phyloP scores from a whole-genome alignment of 2,797 vertebrate species.

The Galaxias olidus region DNA sequence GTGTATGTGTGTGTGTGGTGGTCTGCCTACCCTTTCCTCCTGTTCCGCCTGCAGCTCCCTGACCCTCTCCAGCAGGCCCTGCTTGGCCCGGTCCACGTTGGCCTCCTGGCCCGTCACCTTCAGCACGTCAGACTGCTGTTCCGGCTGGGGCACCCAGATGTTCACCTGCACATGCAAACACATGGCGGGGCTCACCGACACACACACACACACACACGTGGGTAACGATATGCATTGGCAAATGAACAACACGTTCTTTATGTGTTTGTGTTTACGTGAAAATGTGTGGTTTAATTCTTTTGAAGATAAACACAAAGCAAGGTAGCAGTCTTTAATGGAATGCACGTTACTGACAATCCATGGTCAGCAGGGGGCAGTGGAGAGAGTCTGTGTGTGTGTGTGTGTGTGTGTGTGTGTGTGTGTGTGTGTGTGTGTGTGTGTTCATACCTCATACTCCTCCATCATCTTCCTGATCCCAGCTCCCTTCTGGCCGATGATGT shows the following conservation, averaged over 20 bases:
- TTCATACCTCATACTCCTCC: slow-evolving; percentile 80
- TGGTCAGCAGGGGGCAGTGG: slow-evolving; percentile 30
- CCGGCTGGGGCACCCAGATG: slow-evolving; percentile 82
- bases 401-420: accelerated
- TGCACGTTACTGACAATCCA: background rate
- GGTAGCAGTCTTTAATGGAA: no score
- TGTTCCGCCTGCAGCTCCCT: slow-evolving; percentile 81
- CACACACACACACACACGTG: slow-evolving; percentile 7
- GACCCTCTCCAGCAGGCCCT: slow-evolving; percentile 73
- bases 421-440: accelerated
- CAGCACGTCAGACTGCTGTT: slow-evolving; percentile 79
- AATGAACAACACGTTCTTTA: background rate
- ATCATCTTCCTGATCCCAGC: slow-evolving; percentile 84
- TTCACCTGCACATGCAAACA: slow-evolving; percentile 70
- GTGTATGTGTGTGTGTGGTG: background rate
- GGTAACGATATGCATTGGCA: background rate
- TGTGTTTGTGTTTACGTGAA: background rate
- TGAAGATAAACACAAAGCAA: no score
- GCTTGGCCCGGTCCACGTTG: slow-evolving; percentile 76
- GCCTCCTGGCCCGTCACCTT: slow-evolving; percentile 77
- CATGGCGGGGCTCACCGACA: background rate
- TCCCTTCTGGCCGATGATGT: slow-evolving; percentile 84
- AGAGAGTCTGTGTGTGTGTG: background rate
- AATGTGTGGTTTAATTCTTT: no score
- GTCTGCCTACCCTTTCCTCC: slow-evolving; percentile 73